phyloP scores from a whole-genome alignment of 2,113 vertebrate genomes.

The Macrotus californicus region DNA sequence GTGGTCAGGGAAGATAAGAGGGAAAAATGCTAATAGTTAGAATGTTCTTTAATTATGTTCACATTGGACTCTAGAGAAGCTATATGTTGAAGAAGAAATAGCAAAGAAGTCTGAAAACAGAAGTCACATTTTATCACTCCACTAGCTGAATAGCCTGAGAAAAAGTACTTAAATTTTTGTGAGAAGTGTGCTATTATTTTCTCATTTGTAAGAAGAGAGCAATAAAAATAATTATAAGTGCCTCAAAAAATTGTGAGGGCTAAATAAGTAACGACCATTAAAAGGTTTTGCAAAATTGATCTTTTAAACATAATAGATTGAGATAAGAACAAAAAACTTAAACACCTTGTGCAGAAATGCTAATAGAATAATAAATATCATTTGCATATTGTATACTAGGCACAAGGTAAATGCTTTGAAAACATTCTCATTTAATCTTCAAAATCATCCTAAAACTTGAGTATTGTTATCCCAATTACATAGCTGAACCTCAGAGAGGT shows the following conservation, averaged over 20 bases:
- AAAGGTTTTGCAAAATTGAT: neutral
- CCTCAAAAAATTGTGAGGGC: neutral
- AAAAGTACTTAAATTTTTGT: neutral
- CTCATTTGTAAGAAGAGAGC: neutral
- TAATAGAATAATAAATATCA: neutral
- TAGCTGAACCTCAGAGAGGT: neutral
- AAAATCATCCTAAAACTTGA: neutral
- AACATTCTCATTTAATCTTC: neutral
- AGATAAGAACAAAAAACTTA: conserved; percentile 1
- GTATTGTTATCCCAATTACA: neutral
- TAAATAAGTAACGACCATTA: neutral
- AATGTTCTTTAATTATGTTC: neutral
- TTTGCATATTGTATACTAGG: neutral
- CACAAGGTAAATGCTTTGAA: neutral
- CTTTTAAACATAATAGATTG: neutral
- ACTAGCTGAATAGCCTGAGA: neutral
- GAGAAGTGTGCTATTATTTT: neutral
- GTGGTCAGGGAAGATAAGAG: neutral
- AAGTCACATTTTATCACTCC: neutral
- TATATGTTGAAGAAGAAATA: neutral
- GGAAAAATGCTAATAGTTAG: neutral
- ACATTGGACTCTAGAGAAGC: neutral
- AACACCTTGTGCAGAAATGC: neutral
- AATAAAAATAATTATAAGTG: neutral
- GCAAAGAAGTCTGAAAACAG: neutral